A percentile compares a stretch with the other conserved stretches of the same genome.
Evolutionary conservation across 2,113 vertebrate genomes (phyloP).

Genomic region (Ginglymostoma cirratum): DNA sequence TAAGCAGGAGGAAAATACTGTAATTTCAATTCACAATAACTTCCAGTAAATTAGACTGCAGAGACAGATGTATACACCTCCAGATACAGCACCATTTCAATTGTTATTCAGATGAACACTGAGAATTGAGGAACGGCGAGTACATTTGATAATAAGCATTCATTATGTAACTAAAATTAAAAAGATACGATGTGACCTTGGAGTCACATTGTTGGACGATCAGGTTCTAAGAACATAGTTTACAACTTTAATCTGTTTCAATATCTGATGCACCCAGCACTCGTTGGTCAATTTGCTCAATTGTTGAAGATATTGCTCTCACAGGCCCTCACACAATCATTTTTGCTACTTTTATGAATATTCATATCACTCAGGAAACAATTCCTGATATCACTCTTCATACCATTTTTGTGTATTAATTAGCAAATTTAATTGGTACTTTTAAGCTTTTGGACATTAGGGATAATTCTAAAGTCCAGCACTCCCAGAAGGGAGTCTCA

Average conservation of each 20-base stretch:
- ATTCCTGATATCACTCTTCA: background rate
- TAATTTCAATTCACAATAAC: slow-evolving; percentile 16
- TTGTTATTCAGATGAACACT: slow-evolving; percentile 11
- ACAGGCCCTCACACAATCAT: background rate
- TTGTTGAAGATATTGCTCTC: background rate
- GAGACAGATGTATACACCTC: background rate
- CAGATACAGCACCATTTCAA: background rate
- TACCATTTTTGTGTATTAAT: background rate
- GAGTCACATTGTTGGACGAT: background rate
- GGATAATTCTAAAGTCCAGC: background rate
- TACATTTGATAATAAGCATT: background rate
- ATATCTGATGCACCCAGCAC: background rate
- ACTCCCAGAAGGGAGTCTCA: background rate
- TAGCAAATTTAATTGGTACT: background rate
- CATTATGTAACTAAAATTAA: background rate
- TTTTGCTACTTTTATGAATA: background rate
- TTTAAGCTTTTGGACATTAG: background rate
- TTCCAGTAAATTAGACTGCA: background rate
- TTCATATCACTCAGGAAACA: background rate
- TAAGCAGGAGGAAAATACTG: background rate
- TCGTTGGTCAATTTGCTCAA: background rate
- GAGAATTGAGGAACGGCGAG: slow-evolving; percentile 8
- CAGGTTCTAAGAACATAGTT: background rate
- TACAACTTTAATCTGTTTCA: background rate
- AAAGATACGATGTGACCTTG: slow-evolving; percentile 18